phyloP scores from a whole-genome alignment of 2,113 vertebrate genomes.

The Pseudopipra pipra region DNA sequence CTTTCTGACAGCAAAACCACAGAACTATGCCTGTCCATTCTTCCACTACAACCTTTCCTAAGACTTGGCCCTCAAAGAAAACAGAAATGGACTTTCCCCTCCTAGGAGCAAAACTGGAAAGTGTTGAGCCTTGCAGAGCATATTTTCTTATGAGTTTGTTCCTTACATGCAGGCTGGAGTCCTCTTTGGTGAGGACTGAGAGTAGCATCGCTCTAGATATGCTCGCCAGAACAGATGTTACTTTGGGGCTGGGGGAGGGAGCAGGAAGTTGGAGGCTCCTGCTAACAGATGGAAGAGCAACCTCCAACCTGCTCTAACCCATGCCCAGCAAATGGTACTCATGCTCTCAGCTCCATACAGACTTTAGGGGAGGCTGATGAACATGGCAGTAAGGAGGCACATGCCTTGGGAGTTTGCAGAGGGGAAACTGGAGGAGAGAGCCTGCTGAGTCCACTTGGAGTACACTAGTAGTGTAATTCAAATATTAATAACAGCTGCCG shows the following conservation, averaged over 20 bases:
- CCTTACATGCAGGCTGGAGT: background rate
- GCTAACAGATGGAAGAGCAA: background rate
- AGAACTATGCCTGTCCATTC: background rate
- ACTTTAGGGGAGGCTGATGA: background rate
- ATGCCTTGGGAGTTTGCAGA: background rate
- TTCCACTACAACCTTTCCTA: background rate
- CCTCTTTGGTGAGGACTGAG: background rate
- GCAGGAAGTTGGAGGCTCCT: background rate
- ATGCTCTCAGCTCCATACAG: background rate
- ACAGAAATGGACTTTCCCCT: background rate
- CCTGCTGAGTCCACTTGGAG: background rate
- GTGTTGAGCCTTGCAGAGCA: background rate
- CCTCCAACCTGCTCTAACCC: background rate
- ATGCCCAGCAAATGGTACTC: background rate
- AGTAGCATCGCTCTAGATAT: background rate
- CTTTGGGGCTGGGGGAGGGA: background rate
- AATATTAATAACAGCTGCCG: conserved; percentile 25
- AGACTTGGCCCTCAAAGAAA: background rate
- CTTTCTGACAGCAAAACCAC: background rate
- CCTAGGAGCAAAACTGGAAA: background rate
- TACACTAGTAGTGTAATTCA: background rate
- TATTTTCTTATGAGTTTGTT: background rate
- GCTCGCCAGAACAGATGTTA: background rate
- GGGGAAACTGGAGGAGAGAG: background rate
- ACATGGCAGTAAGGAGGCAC: background rate